Evolutionary conservation across 2,888 invertebrate genomes (phyloP), one percentile per base, ranked within the genome.

Genomic region (Synanthedon formicaeformis): DNA sequence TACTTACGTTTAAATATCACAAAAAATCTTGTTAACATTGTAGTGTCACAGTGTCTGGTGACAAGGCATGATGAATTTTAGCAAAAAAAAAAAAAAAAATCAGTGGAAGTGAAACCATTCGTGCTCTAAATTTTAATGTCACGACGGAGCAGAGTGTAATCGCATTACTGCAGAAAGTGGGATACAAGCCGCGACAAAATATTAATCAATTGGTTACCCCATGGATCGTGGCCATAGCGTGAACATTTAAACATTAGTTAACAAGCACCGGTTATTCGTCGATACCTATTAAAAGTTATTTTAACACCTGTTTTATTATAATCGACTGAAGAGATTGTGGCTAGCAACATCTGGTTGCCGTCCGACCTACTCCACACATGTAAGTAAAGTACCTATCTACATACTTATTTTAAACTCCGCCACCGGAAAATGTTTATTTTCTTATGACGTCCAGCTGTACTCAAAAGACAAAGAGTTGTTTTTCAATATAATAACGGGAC

Each of bases 391-490:
- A n/a, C n/a, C n/a, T 16, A 3, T 18, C 2, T 2, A 41, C 4
- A 0, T 60, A 62, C 62, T 57, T 69, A 70, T 69, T 75, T 68
- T 62, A 64, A 73, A 69, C 67, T 62, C 56, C 62, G 65, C 64
- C 62, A 64, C 71, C 72, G 76, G 76, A 75, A 70, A 73, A 65
- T 66, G 69, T 71, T 68, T 65, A 69, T 74, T 71, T 69, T 63
- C 57, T 69, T 63, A 59, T 62, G 60, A 59, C 66, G 61, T 59
- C 67, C 77, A 76, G 73, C 73, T 76, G 75, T 64, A 67, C 61
- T 55, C 63, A 57, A 62, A 52, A 51, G 18, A 49, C 52, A 67
- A 66, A 66, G 57, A 62, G 10, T 34, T 34, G 10, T 34, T 34
- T 34, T 34, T 34, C 34, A 34, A 34, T 34, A 34, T 10, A 34